Percentiles rank a stretch among this genome's conserved stretches.
These are phyloP conservation scores for Danaus plexippus DNA, from an alignment of 1,140 invertebrate species.

Conservation along the genomic window DNA sequence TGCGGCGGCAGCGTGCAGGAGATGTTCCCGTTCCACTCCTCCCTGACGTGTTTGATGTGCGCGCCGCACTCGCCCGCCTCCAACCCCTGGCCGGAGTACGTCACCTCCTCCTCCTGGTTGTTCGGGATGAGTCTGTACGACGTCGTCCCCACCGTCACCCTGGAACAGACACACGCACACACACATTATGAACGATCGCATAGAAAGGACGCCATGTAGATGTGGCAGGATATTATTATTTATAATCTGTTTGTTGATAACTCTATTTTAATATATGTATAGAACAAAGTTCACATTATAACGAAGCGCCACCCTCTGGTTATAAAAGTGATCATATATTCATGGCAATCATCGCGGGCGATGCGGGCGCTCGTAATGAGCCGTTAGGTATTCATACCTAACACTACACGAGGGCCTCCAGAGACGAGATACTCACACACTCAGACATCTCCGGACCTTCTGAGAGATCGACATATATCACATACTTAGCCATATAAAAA, in stretches of 20 bases:
- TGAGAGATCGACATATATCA: no score
- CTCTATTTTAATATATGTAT: no score
- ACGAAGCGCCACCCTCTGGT: no score
- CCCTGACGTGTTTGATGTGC: constrained; percentile 74
- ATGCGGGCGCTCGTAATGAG: no score
- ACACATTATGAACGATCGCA: neutral
- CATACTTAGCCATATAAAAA: no score
- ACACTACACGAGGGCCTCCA: no score
- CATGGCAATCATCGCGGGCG: no score
- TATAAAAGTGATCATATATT: no score
- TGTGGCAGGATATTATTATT: constrained; percentile 10
- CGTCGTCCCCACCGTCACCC: constrained; percentile 43
- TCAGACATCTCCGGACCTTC: no score
- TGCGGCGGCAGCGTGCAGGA: constrained; percentile 75
- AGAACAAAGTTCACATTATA: no score
- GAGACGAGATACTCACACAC: no score
- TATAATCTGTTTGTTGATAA: constrained; percentile 1
- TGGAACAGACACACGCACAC: constrained; percentile 26
- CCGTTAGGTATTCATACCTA: no score
- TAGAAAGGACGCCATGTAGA: neutral
- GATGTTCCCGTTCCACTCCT: constrained; percentile 78
- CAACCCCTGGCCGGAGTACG: constrained; percentile 47
- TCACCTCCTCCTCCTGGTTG: constrained; percentile 41
- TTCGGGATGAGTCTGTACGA: constrained; percentile 41
- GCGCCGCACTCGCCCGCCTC: constrained; percentile 79